Conservation (phyloP, 2,113 vertebrate species). For the Halcyon senegalensis region DNA sequence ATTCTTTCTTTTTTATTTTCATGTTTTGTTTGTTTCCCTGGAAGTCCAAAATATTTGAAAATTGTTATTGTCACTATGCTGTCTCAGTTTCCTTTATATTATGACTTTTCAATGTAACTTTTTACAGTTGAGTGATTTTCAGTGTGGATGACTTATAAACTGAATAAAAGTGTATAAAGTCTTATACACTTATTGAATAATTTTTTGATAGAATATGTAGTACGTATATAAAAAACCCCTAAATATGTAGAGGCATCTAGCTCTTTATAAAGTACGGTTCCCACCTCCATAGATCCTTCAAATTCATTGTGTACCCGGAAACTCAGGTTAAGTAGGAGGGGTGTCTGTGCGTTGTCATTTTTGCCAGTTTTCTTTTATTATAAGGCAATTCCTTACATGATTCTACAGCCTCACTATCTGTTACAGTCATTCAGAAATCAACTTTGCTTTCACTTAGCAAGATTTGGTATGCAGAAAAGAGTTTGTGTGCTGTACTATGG, state of each 20-base stretch:
- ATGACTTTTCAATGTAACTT: neutral
- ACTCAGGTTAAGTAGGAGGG: neutral
- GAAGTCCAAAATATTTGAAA: neutral
- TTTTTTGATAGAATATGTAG: neutral
- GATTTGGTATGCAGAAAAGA: neutral
- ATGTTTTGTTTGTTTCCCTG: accelerated
- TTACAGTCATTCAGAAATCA: neutral
- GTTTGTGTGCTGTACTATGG: neutral
- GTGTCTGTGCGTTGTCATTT: neutral
- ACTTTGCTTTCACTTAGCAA: neutral
- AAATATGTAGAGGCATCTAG: neutral
- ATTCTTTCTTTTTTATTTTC: no score
- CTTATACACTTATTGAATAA: neutral
- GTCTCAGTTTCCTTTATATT: neutral
- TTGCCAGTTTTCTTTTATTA: neutral
- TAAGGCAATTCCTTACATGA: neutral
- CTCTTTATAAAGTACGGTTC: neutral
- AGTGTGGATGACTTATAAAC: neutral
- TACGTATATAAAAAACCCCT: neutral
- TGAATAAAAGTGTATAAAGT: neutral
- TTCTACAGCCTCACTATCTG: neutral
- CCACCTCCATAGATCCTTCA: neutral
- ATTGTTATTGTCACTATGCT: neutral
- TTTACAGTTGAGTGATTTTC: neutral
- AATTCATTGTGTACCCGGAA: neutral